phyloP scores from a whole-genome alignment of 1,140 invertebrate species.

The Hylyphantes graminicola region DNA sequence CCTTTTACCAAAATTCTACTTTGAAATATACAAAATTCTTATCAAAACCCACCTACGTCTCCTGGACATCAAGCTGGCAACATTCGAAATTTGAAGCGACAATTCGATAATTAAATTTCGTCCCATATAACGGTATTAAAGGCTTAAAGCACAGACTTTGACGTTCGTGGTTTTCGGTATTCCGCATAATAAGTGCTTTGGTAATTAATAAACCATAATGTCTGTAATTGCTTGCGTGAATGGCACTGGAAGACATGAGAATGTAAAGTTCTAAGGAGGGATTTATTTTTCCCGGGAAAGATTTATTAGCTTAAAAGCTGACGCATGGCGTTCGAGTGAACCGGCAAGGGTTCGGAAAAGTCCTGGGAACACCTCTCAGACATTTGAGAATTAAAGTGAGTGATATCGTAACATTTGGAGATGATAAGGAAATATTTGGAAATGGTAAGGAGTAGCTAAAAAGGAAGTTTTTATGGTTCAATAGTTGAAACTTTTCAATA shows the following conservation, averaged over 20 bases:
- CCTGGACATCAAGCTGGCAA: too few relatives aligned
- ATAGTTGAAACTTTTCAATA: too few relatives aligned
- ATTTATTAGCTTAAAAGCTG: slow-evolving; percentile 34
- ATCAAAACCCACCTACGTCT: too few relatives aligned
- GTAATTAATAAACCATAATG: slow-evolving; percentile 50
- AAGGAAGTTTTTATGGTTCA: too few relatives aligned
- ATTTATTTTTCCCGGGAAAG: slow-evolving; percentile 6
- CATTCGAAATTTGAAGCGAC: slow-evolving; percentile 37
- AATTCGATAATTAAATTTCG: slow-evolving; percentile 50
- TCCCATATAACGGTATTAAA: slow-evolving; percentile 43
- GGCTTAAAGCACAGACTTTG: slow-evolving; percentile 36
- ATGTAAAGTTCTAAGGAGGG: neutral
- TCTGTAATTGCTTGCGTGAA: slow-evolving; percentile 37
- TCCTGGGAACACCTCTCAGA: too few relatives aligned
- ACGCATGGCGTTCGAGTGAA: neutral
- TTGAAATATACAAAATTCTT: too few relatives aligned
- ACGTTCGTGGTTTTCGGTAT: slow-evolving; percentile 44
- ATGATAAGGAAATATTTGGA: too few relatives aligned
- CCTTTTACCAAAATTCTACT: too few relatives aligned
- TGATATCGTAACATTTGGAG: too few relatives aligned
- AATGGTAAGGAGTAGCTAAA: too few relatives aligned
- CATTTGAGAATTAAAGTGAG: too few relatives aligned
- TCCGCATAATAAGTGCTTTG: slow-evolving; percentile 34
- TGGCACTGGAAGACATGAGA: slow-evolving; percentile 19
- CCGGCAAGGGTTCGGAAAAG: too few relatives aligned